Evolutionary conservation across 2,113 vertebrate genomes (phyloP).

Genomic region (Vidua chalybeata): DNA sequence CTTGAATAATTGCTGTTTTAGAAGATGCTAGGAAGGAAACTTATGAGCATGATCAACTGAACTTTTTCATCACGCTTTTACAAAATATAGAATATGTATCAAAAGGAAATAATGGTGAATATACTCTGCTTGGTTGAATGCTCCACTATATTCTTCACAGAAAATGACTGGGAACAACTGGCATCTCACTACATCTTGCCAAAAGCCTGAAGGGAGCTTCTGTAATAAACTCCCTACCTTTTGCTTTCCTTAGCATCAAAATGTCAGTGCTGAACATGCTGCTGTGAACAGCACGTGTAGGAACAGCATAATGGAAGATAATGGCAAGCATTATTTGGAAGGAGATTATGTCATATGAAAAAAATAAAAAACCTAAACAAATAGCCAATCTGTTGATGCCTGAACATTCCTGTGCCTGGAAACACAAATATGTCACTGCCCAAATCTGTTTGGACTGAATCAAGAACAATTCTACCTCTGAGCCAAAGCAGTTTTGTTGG

Average conservation of each 20-base stretch:
- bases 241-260: neutral
- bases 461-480: neutral
- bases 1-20: neutral
- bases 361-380: neutral
- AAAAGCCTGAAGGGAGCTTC: constrained; percentile 32
- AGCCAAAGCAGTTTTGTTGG: neutral
- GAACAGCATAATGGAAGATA: neutral
- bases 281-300: neutral
- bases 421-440: neutral
- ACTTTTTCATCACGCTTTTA: neutral
- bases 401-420: neutral
- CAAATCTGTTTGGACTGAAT: neutral
- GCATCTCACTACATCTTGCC: neutral
- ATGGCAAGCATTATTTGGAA: neutral
- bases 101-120: neutral
- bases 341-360: neutral
- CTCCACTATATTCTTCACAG: neutral
- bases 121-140: neutral
- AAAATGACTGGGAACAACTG: constrained; percentile 3
- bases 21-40: neutral
- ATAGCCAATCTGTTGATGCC: neutral
- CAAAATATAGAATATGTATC: neutral
- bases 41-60: neutral
- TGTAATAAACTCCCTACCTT: neutral
- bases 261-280: neutral